phyloP scores from a whole-genome alignment of 2,888 invertebrate genomes.

The Diarsia mendica region DNA sequence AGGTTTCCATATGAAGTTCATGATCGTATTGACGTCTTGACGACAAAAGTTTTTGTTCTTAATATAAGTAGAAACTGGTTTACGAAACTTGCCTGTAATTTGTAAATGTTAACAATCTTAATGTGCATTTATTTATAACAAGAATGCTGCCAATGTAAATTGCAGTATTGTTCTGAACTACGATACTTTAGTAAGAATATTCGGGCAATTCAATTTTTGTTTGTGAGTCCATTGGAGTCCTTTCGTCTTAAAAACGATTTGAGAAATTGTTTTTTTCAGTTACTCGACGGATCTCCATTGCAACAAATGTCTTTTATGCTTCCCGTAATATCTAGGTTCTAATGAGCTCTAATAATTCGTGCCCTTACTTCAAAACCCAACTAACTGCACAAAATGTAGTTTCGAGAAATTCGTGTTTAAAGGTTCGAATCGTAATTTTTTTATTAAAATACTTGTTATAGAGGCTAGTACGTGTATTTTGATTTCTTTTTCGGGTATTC shows the following conservation, averaged over 20 bases:
- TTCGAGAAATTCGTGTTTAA: no score
- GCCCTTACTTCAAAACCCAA: no score
- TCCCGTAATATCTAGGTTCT: neutral
- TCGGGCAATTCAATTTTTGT: neutral
- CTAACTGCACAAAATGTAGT: no score
- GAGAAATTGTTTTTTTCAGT: neutral
- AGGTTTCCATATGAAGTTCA: slow-evolving; percentile 5
- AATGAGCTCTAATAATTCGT: neutral
- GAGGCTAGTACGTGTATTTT: no score
- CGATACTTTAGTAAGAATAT: neutral
- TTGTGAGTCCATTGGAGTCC: neutral
- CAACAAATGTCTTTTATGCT: neutral
- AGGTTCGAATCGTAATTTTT: no score
- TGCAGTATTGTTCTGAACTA: slow-evolving; percentile 4
- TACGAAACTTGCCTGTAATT: slow-evolving; percentile 32
- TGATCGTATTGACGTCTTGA: neutral
- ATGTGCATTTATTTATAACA: slow-evolving; percentile 19
- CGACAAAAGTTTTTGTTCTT: slow-evolving; percentile 13
- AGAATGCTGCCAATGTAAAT: slow-evolving; percentile 6
- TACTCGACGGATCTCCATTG: neutral
- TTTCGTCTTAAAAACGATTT: neutral
- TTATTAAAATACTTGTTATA: no score
- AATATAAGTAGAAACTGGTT: slow-evolving; percentile 18
- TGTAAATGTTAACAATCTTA: slow-evolving; percentile 43
- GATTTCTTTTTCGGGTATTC: no score